Base-by-base conservation (phyloP, 2,888 invertebrate species). In the Marasmarcha lunaedactyla region DNA sequence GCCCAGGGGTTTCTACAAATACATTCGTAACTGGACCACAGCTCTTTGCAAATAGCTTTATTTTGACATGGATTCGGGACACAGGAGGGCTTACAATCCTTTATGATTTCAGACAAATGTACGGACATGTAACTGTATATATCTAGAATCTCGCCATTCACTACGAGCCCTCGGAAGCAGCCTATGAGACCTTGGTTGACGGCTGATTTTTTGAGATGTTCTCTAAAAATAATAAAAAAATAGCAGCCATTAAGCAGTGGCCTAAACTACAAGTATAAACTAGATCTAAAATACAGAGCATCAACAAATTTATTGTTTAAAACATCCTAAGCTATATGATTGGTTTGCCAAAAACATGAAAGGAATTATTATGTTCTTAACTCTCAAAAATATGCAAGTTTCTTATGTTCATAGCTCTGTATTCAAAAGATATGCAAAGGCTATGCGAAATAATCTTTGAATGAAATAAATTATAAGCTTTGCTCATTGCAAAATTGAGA, bases 51-150 rank as follows among this genome's bases (percentile, higher is more conserved):
- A 47, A 88, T 89, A 0, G 95, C 97, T 35, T 91, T 94, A 65
- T 97, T 96, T 67, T 92, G 90, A 64, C 97, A 97, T 6, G 96
- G 96, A 63, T 95, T 95, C 0, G 95, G 95, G 48, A 94, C 94
- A 71, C 97, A 97, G 0, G 95, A 95, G 0, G 96, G 95, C 61
- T 93, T 94, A 63, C 97, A 97, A 63, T 95, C 95, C 64, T 93
- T 92, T 44, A 94, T 94, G 46, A 97, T 95, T 71, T 95, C 95
- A 37, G 93, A 93, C 39, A 95, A 74, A 74, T 95, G 94, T 20
- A 94, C 94, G 33, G 94, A 93, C 92, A 93, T 94, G 69, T 95
- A 95, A 50, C 93, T 93, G 72, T 95, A 93, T 48, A 97, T 93
- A 59, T 96, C 94, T 33, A 96, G 81, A 46, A 95, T 91, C 78